Evolutionary conservation across 2,888 invertebrate species (phyloP).

Genomic region (Tetrapedia diversipes): DNA sequence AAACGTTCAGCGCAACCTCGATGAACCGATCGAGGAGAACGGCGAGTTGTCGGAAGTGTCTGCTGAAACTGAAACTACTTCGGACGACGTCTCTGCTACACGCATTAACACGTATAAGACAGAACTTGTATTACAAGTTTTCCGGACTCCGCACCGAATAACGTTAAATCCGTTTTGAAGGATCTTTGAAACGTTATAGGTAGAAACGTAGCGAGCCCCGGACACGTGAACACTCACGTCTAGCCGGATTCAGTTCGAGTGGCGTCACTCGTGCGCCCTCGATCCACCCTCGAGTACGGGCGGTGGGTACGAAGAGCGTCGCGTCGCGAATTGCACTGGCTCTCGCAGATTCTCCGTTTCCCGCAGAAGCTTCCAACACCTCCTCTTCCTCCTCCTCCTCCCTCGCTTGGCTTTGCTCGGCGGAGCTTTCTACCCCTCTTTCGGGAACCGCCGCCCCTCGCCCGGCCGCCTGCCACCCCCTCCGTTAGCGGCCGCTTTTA

Average conservation of each 20-base stretch:
- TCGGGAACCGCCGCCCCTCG: conserved; percentile 43
- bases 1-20: too few relatives aligned
- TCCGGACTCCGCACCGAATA: too few relatives aligned
- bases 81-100: too few relatives aligned
- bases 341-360: conserved; percentile 75
- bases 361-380: conserved; percentile 71
- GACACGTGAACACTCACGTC: conserved; percentile 22
- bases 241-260: conserved; percentile 14
- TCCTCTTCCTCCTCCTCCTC: too few relatives aligned
- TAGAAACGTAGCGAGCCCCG: background rate
- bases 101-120: too few relatives aligned
- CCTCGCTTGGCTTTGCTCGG: conserved; percentile 51
- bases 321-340: conserved; percentile 80
- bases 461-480: conserved; percentile 39
- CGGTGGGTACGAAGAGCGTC: conserved; percentile 69
- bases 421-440: conserved; percentile 51
- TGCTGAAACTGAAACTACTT: too few relatives aligned
- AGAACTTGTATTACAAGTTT: too few relatives aligned
- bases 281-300: conserved; percentile 52
- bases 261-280: conserved; percentile 44
- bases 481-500: conserved; percentile 65
- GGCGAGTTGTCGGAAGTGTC: too few relatives aligned
- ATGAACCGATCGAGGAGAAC: too few relatives aligned
- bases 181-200: too few relatives aligned
- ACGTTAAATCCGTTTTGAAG: too few relatives aligned